These are phyloP conservation scores for Pollenia angustigena DNA, from an alignment of 2,888 invertebrate species.

Conservation along the genomic window DNA sequence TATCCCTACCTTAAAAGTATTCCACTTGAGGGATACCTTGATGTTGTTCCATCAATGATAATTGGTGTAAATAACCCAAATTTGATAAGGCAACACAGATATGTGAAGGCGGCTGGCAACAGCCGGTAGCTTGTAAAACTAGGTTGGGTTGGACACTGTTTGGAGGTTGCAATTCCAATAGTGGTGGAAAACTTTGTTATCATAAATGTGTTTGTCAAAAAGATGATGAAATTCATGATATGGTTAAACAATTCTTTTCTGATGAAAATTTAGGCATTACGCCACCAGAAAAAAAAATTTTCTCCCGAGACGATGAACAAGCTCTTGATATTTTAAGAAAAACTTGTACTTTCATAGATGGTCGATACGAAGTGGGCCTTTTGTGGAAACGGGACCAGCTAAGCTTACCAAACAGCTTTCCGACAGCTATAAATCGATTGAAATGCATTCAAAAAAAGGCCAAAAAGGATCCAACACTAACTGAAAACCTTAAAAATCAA, in stretches of 20 bases:
- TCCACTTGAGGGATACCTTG: constrained; percentile 27
- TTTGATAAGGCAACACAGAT: constrained; percentile 26
- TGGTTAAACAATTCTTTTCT: constrained; percentile 39
- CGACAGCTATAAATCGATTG: constrained; percentile 41
- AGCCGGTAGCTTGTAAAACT: constrained; percentile 45
- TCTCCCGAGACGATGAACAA: constrained; percentile 36
- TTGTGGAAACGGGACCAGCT: constrained; percentile 31
- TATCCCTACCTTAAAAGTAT: constrained; percentile 44
- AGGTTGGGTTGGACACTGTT: constrained; percentile 43
- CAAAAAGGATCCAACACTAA: neutral
- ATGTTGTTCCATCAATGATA: constrained; percentile 52
- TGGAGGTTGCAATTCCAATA: neutral
- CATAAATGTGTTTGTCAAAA: constrained; percentile 33
- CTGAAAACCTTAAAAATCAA: constrained; percentile 31
- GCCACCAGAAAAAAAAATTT: neutral
- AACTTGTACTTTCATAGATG: constrained; percentile 32
- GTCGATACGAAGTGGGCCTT: constrained; percentile 41
- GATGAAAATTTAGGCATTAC: constrained; percentile 40
- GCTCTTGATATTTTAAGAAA: constrained; percentile 37
- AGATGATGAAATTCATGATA: constrained; percentile 34
- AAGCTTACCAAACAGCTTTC: constrained; percentile 40
- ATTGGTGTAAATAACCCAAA: constrained; percentile 63
- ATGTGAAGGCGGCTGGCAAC: constrained; percentile 54
- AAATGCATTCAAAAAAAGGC: constrained; percentile 38
- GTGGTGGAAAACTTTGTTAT: constrained; percentile 9